A percentile compares a stretch with the other conserved stretches of the same genome.
phyloP scores from a whole-genome alignment of 1,140 invertebrate genomes.

The Hydropsyche tenuis region DNA sequence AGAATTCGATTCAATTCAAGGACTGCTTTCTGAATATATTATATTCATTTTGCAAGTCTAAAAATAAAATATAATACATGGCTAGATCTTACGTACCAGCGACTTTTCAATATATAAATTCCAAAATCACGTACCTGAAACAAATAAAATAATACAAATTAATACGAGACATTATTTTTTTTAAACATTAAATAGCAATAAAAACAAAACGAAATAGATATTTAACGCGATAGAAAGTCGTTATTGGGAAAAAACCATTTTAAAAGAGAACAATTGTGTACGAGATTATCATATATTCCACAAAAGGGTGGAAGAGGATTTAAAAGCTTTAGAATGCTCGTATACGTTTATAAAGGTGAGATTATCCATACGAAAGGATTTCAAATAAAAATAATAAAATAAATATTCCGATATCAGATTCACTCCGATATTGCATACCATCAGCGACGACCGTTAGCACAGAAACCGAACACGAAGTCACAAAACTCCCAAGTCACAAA shows the following conservation, averaged over 20 bases:
- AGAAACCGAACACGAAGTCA: neutral
- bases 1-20: too few species aligned
- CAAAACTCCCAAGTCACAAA: neutral
- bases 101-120: too few species aligned
- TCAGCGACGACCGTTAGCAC: too few species aligned
- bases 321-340: neutral
- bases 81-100: constrained; percentile 30
- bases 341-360: constrained; percentile 18
- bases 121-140: neutral
- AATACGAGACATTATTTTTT: neutral
- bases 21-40: too few species aligned
- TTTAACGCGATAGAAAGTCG: constrained; percentile 2
- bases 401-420: neutral
- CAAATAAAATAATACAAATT: constrained; percentile 4
- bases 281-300: constrained; percentile 13
- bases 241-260: neutral
- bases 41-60: neutral
- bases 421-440: too few species aligned
- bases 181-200: neutral
- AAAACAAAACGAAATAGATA: neutral
- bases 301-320: neutral
- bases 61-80: constrained; percentile 36
- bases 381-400: constrained; percentile 2
- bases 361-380: constrained; percentile 17
- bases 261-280: neutral